A percentile compares a stretch with the other conserved stretches of the same genome.
Evolutionary conservation across 2,113 vertebrate species (phyloP).

Genomic region (Mandrillus leucophaeus): DNA sequence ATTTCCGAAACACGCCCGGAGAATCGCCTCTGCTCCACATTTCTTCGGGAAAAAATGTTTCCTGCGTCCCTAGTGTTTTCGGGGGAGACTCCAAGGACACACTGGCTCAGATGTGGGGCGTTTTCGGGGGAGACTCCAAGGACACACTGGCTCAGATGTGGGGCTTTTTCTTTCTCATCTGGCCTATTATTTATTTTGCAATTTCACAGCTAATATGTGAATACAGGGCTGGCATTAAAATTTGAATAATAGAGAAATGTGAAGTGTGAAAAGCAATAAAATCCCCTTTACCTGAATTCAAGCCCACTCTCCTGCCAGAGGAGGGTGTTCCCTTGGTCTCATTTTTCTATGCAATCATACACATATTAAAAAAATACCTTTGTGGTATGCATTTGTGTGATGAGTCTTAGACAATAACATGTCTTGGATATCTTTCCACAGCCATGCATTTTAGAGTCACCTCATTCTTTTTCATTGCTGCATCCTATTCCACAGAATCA

Average conservation of each 20-base stretch:
- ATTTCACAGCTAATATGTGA: not conserved
- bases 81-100: not conserved
- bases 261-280: not conserved
- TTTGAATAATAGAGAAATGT: not conserved
- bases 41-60: not conserved
- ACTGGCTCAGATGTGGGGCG: not conserved
- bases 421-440: not conserved
- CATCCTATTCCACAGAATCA: not conserved
- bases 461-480: not conserved
- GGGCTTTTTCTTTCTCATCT: not conserved
- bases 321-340: not conserved
- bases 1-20: not conserved
- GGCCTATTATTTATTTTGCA: not conserved
- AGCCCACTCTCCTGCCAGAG: too few relatives aligned
- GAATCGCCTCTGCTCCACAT: rapidly evolving
- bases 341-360: not conserved
- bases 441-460: not conserved
- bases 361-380: too few relatives aligned
- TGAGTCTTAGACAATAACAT: not conserved
- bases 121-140: not conserved
- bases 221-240: not conserved
- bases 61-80: not conserved
- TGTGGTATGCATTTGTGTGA: not conserved
- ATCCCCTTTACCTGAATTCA: not conserved
- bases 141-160: not conserved